phyloP scores from a whole-genome alignment of 2,797 vertebrate genomes.

The Adelosebastes latens region DNA sequence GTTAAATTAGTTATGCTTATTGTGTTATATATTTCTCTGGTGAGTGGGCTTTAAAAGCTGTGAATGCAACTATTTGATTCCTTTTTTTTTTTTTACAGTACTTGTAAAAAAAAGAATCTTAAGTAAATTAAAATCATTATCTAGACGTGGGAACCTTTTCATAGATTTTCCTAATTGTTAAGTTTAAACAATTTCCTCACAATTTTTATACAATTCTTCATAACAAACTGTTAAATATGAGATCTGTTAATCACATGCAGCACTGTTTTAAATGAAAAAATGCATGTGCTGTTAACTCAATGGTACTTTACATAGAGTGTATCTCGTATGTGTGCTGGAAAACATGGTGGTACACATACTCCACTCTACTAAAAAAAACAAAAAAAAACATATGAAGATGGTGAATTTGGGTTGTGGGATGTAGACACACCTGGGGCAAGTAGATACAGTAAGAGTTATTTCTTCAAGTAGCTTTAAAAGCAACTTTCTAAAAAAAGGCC shows the following conservation, averaged over 20 bases:
- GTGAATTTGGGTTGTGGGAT: not conserved
- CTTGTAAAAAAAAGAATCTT: not conserved
- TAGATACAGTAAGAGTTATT: not conserved
- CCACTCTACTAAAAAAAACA: not conserved
- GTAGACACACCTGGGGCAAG: not conserved
- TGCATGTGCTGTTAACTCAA: not conserved
- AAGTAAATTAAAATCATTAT: not conserved
- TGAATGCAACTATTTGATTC: not conserved
- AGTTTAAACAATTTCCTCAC: not conserved
- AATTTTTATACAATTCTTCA: not conserved
- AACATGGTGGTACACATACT: not conserved
- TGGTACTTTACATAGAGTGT: not conserved
- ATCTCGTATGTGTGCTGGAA: not conserved
- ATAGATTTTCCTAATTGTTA: not conserved
- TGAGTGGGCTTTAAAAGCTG: not conserved
- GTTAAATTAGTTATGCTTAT: not conserved
- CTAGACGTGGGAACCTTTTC: not conserved
- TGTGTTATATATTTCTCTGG: not conserved
- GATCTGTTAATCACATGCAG: not conserved
- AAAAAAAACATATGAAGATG: not conserved
- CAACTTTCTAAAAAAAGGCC: too few species aligned
- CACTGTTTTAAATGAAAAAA: not conserved
- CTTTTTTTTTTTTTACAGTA: not conserved
- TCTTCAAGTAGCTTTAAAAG: not conserved
- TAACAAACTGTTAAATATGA: not conserved